Conservation (phyloP, 2,797 vertebrate genomes). For the Pipistrellus pygmaeus region DNA sequence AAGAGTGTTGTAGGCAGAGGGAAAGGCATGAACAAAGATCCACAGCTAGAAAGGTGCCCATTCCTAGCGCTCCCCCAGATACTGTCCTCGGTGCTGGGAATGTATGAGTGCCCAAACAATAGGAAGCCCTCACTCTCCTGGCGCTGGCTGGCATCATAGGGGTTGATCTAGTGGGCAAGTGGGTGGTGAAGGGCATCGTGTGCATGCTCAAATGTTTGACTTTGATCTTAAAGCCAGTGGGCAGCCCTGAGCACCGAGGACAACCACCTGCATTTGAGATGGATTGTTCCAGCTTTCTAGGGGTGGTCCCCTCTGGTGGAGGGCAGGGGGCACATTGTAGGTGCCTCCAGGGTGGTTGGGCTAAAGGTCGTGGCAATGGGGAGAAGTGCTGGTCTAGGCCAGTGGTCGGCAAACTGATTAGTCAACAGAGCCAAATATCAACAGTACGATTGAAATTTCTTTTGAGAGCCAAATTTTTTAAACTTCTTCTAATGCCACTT, state of each 20-base stretch:
- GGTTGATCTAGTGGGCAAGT: accelerated
- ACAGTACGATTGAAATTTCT: too few species aligned
- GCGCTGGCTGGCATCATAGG: background rate
- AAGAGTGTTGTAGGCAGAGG: background rate
- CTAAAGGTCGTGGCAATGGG: too few species aligned
- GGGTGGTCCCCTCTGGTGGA: background rate
- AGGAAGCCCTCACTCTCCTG: accelerated
- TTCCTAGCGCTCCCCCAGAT: background rate
- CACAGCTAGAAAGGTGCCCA: too few species aligned
- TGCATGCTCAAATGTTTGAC: background rate
- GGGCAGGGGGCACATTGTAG: background rate
- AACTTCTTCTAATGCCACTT: too few species aligned
- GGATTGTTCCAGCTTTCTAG: background rate
- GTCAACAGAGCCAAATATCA: too few species aligned
- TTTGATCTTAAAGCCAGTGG: background rate
- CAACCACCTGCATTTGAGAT: background rate
- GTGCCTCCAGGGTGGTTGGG: background rate
- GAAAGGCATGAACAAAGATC: too few species aligned
- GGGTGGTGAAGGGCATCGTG: accelerated
- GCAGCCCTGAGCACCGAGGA: background rate
- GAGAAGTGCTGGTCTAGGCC: background rate
- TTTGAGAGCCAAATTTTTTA: too few species aligned
- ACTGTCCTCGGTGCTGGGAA: background rate
- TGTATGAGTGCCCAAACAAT: accelerated
- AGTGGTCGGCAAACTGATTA: too few species aligned